Base-by-base conservation (phyloP, 2,113 vertebrate species). In the Regulus satrapa region DNA sequence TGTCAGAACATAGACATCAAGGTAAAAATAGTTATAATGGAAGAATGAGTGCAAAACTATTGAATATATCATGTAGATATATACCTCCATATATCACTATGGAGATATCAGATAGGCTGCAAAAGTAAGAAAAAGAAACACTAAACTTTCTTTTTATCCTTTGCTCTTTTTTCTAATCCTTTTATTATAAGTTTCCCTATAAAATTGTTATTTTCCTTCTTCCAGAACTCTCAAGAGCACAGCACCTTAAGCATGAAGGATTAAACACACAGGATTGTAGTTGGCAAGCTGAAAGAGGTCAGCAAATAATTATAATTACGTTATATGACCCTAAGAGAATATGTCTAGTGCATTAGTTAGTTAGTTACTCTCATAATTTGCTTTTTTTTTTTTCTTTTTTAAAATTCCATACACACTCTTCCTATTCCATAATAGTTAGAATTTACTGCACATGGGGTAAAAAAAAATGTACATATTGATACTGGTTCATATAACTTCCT, bases 341-440 rank as follows among this genome's bases (percentile, higher is more conserved):
- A 34, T 66, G 6, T 51, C 8, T 52, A 62, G 5, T 32, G n/a
- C 32, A 41, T 43, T 54, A 63, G 12, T 31, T 74, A 77, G n/a
- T n/a, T n/a, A n/a, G n/a, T n/a, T n/a, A n/a, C n/a, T n/a, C n/a
- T n/a, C n/a, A n/a, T n/a, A n/a, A n/a, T n/a, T 58, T 32, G 17
- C 1, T 10, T 67, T 26, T 29, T 31, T 28, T 48, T 41, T 19
- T 12, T 13, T 56, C 23, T 41, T 31, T 49, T 36, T 28, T 29
- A 24, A 0, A 32, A 14, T 45, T 58, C 51, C 59, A 14, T 34
- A 67, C 0, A 1, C 6, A 63, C 3, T 1, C 12, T 76, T 77
- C 11, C 11, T 41, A 66, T 55, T 14, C 8, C 26, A 38, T 8
- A 48, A 18, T 54, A 63, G 77, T 5, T 26, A 62, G 38, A 66